Evolutionary conservation across 2,113 vertebrate species (phyloP).

Genomic region (Dromas ardeola): DNA sequence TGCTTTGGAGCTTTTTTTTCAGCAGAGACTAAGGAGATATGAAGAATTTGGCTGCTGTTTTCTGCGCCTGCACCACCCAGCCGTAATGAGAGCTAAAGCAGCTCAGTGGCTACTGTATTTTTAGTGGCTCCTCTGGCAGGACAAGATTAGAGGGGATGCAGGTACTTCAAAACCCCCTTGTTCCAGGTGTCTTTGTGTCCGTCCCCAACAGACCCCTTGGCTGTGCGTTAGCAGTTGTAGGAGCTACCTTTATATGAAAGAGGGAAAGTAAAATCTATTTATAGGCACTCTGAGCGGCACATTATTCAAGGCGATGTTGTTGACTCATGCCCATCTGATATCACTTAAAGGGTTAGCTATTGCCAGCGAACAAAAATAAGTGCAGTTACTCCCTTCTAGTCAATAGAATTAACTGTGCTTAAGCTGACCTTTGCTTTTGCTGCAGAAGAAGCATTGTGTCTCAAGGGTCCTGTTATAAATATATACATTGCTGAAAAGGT

Average conservation of each 20-base stretch:
- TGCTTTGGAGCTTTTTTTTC: neutral
- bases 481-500: neutral
- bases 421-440: neutral
- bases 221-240: neutral
- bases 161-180: neutral
- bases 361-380: neutral
- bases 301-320: neutral
- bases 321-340: conserved; percentile 55
- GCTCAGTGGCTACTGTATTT: neutral
- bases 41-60: conserved; percentile 8
- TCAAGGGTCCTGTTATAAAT: neutral
- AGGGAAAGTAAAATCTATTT: conserved; percentile 17
- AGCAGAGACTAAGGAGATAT: neutral
- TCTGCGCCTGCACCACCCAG: neutral
- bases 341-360: conserved; percentile 4
- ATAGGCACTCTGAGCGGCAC: neutral
- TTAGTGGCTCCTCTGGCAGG: neutral
- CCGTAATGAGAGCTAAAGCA: neutral
- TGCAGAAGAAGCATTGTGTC: neutral
- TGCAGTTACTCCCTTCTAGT: neutral
- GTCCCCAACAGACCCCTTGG: neutral
- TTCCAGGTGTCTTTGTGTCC: neutral
- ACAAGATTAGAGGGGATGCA: neutral
- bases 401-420: conserved; percentile 1
- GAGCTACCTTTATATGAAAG: neutral